phyloP scores from a whole-genome alignment of 2,113 vertebrate genomes.

The Marcusenius ussheri region DNA sequence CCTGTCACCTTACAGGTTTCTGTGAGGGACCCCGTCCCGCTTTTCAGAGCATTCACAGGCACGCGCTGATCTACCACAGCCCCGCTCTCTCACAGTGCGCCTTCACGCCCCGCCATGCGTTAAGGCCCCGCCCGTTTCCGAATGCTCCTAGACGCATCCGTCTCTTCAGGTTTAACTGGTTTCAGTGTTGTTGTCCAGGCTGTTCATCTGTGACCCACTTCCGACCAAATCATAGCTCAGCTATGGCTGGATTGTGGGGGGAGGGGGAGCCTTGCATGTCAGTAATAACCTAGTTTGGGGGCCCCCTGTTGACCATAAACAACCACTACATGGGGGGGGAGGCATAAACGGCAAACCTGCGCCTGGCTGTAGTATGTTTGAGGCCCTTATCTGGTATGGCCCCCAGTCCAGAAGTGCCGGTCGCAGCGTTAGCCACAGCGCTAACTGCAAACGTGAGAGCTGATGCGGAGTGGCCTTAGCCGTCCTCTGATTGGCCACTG shows the following conservation, averaged over 20 bases:
- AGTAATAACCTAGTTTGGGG: background rate
- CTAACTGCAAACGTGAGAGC: background rate
- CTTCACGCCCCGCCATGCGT: background rate
- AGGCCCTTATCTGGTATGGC: background rate
- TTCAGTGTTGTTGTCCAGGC: background rate
- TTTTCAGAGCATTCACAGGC: background rate
- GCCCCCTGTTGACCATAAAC: background rate
- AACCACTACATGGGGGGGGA: background rate
- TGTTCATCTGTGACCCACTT: background rate
- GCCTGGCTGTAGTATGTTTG: background rate
- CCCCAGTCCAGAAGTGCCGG: background rate
- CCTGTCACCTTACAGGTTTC: background rate
- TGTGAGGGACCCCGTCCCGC: background rate
- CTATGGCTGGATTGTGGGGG: background rate
- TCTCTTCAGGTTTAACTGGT: background rate
- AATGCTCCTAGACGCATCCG: background rate
- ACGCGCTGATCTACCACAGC: background rate
- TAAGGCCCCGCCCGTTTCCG: background rate
- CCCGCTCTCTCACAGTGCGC: background rate
- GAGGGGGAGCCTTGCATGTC: background rate
- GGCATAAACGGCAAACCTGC: background rate
- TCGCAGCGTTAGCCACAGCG: background rate
- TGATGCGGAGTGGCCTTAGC: background rate
- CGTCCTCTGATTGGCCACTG: background rate
- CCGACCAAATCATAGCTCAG: background rate